Base-by-base conservation (phyloP, 92 coral and sea anemone genomes). In the Heteractis magnifica region DNA sequence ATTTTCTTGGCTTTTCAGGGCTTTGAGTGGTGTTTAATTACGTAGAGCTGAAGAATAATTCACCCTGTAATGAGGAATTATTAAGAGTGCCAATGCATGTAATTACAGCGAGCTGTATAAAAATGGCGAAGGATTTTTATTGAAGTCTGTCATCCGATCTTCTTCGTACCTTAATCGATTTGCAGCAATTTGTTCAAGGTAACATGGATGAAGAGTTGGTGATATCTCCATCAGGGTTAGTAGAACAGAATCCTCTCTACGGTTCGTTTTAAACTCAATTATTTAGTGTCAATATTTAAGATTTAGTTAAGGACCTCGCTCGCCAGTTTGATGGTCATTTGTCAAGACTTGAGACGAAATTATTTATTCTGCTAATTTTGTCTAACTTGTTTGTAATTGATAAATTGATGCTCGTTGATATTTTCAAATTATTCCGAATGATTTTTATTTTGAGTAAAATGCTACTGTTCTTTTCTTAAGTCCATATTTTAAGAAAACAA, bases 201-300 rank as follows among this genome's bases (percentile, higher is more conserved):
- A 64, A 48, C 34, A 80, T 80, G 83, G 73, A 79, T 10, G 72
- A 80, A 49, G 44, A 64, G 59, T 80, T 59, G 52, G 62, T 80
- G 48, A 26, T 80, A 18, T 80, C 83, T 44, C 83, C 83, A 10
- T 80, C 83, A 6, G 83, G 83, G 83, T 80, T 64, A 80, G 83
- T 80, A 41, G 15, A n/a, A 65, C 55, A 64, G 52, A 56, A 44
- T 49, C 13, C 71, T 80, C 82, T 79, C 44, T 49, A 14, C 62
- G 56, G 26, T 6, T 59, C n/a, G n/a, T 79, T 44, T 56, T 14
- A 2, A 59, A 58, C 49, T 70, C 18, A 18, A 62, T 62, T 62
- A 18, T 62, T 62, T 18, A 62, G 44, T 41, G 78, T 49, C 8
- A 79, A 55, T 59, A 79, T 56, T 56, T 62, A 62, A 62, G 70